phyloP scores from a whole-genome alignment of 2,113 vertebrate genomes.

The Ascaphus truei region DNA sequence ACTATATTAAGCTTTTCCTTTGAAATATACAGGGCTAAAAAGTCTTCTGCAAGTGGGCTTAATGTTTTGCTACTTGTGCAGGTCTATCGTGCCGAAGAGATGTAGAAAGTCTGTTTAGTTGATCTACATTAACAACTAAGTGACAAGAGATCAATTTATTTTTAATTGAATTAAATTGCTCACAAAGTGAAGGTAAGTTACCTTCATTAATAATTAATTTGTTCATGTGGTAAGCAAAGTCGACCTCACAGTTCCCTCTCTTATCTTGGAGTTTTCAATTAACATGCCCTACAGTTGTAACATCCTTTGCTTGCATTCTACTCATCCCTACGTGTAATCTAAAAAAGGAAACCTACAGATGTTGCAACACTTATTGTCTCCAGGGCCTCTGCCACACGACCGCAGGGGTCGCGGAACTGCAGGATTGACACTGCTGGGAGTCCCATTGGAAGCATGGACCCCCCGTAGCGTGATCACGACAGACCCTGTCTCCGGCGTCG shows the following conservation, averaged over 20 bases:
- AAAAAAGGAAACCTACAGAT: slow-evolving; percentile 10
- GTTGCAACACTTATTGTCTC: too few relatives aligned
- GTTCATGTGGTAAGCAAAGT: slow-evolving; percentile 70
- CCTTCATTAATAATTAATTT: slow-evolving; percentile 80
- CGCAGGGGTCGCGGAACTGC: too few relatives aligned
- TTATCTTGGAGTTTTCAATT: slow-evolving; percentile 47
- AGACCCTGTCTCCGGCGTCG: too few relatives aligned
- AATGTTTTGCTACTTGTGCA: too few relatives aligned
- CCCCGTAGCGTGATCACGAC: too few relatives aligned
- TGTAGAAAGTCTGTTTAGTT: neutral
- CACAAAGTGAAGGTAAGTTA: slow-evolving; percentile 77
- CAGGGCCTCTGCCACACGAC: too few relatives aligned
- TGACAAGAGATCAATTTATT: slow-evolving; percentile 69
- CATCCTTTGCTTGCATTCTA: neutral
- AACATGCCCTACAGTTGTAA: slow-evolving; percentile 5
- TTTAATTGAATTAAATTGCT: slow-evolving; percentile 84
- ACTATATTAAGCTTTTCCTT: too few relatives aligned
- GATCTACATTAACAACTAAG: slow-evolving; percentile 1
- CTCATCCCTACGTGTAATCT: slow-evolving; percentile 1
- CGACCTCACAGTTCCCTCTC: slow-evolving; percentile 60
- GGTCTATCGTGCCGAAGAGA: too few relatives aligned
- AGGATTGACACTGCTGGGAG: too few relatives aligned
- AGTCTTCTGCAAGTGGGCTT: too few relatives aligned
- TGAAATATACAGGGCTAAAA: too few relatives aligned
- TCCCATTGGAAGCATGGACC: too few relatives aligned